Conservation (phyloP, 2,888 invertebrate genomes). For the Sminthurinus aureus region DNA sequence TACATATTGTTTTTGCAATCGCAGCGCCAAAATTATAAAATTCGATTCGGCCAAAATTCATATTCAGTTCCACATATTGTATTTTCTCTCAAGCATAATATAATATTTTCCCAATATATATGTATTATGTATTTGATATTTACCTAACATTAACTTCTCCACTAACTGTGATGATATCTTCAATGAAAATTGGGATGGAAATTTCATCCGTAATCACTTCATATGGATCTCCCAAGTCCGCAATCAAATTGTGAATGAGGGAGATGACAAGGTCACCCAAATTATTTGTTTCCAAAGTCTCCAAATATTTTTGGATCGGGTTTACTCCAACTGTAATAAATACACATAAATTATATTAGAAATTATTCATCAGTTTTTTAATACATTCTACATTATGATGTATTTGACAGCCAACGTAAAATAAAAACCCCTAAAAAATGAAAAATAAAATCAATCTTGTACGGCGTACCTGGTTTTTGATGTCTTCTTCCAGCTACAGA, state of each 20-base stretch:
- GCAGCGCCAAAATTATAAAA: too few relatives aligned
- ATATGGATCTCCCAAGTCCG: conserved; percentile 4
- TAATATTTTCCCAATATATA: background rate
- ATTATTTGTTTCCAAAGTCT: conserved; percentile 3
- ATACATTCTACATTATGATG: background rate
- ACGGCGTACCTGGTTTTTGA: background rate
- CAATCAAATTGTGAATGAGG: background rate
- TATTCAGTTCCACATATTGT: too few relatives aligned
- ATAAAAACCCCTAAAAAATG: too few relatives aligned
- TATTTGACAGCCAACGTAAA: too few relatives aligned
- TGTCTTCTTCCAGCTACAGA: background rate
- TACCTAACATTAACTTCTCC: conserved; percentile 15
- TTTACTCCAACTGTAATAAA: background rate
- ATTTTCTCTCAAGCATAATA: too few relatives aligned
- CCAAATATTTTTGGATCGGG: background rate
- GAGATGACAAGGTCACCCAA: conserved; percentile 6
- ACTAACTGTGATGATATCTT: background rate
- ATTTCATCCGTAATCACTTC: background rate
- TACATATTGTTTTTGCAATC: background rate
- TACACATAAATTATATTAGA: background rate
- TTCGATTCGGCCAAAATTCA: background rate
- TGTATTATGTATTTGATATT: background rate
- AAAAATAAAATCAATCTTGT: background rate
- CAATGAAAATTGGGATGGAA: conserved; percentile 3
- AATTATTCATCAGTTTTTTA: background rate